phyloP scores from a whole-genome alignment of 2,113 vertebrate genomes.

The Leptodactylus fuscus region DNA sequence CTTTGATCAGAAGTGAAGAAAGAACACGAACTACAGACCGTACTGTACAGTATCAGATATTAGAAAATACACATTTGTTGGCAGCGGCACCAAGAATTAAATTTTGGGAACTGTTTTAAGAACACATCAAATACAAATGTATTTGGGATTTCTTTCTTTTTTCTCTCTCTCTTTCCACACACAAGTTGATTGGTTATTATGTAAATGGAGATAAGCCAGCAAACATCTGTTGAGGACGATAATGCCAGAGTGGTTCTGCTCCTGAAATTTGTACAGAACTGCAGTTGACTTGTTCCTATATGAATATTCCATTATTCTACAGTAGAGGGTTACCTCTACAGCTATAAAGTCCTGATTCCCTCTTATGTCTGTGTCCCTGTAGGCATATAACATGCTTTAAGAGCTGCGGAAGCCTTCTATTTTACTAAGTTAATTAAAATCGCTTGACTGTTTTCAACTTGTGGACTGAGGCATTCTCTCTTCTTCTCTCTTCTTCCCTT shows the following conservation, averaged over 20 bases:
- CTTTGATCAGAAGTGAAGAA: not conserved
- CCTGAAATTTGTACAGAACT: constrained; percentile 69
- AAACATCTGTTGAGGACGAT: constrained; percentile 73
- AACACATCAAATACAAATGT: constrained; percentile 53
- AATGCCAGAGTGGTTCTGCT: constrained; percentile 67
- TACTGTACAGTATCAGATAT: not conserved
- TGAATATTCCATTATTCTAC: constrained; percentile 74
- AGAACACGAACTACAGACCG: not conserved
- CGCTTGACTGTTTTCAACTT: not conserved
- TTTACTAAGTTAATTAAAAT: constrained; percentile 22
- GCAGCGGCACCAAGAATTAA: not conserved
- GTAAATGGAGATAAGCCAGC: constrained; percentile 68
- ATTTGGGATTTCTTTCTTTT: constrained; percentile 42
- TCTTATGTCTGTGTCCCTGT: constrained; percentile 63
- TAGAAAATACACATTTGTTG: not conserved
- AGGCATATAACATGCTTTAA: constrained; percentile 62
- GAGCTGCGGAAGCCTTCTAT: constrained; percentile 58
- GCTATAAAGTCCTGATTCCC: constrained; percentile 64
- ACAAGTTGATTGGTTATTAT: constrained; percentile 68
- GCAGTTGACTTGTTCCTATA: constrained; percentile 66
- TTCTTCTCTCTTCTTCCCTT: not conserved
- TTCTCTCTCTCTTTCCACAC: constrained; percentile 44
- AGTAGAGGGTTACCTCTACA: constrained; percentile 67
- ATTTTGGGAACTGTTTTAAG: constrained; percentile 42
- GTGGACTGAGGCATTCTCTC: not conserved